A percentile compares a stretch with the other conserved stretches of the same genome.
These are phyloP conservation scores for Phania funesta DNA, from an alignment of 2,888 invertebrate species.

Conservation along the genomic window DNA sequence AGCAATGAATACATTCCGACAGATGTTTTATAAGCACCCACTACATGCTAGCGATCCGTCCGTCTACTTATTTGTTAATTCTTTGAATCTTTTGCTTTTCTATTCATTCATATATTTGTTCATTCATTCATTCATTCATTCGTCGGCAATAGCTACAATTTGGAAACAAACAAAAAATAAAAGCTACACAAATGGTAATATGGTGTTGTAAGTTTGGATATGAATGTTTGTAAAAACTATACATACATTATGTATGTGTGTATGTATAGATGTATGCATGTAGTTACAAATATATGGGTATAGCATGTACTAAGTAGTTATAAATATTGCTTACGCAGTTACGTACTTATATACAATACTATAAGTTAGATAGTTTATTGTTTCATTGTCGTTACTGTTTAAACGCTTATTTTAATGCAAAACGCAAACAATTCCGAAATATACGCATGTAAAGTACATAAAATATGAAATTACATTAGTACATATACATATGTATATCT, in stretches of 20 bases:
- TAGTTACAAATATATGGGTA: neutral
- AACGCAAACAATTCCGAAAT: constrained; percentile 56
- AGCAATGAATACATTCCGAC: constrained; percentile 22
- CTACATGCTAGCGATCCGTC: constrained; percentile 3
- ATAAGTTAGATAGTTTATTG: neutral
- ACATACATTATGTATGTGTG: too few species aligned
- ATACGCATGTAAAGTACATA: neutral
- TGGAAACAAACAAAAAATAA: constrained; percentile 9
- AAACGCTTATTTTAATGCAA: constrained; percentile 60
- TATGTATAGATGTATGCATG: neutral
- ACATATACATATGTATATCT: neutral
- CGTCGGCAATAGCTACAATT: constrained; percentile 19
- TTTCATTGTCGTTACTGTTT: constrained; percentile 36
- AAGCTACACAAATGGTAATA: constrained; percentile 22
- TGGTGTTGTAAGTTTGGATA: constrained; percentile 4
- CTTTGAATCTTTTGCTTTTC: constrained; percentile 2
- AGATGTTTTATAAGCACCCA: constrained; percentile 52
- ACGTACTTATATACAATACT: neutral
- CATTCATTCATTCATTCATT: constrained; percentile 41
- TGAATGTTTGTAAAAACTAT: too few species aligned
- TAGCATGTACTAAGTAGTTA: neutral
- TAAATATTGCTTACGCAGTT: neutral
- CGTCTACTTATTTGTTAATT: constrained; percentile 6
- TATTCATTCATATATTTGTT: constrained; percentile 18
- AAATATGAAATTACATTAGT: neutral